Conservation (phyloP, 2,113 vertebrate species). For the Psephotus haematonotus region DNA sequence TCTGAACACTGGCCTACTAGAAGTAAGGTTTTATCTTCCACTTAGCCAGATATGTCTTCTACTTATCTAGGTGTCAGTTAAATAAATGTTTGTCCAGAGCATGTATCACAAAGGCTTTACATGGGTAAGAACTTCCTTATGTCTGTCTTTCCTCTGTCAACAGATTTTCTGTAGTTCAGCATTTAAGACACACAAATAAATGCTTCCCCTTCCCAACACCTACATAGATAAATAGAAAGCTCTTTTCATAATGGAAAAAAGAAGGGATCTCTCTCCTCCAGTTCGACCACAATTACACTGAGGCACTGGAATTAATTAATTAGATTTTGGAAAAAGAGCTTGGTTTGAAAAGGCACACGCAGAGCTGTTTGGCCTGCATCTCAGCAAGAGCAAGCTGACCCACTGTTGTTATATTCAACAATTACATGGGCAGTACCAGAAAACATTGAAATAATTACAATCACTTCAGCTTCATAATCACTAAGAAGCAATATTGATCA, state of each 20-base stretch:
- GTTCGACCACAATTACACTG: not conserved
- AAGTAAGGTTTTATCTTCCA: not conserved
- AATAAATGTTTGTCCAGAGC: not conserved
- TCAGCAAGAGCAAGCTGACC: not conserved
- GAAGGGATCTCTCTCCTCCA: not conserved
- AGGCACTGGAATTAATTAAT: not conserved
- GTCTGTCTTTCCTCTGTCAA: not conserved
- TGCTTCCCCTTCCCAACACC: not conserved
- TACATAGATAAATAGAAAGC: not conserved
- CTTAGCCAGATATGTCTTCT: not conserved
- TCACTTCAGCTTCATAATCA: not conserved
- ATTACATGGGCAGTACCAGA: not conserved
- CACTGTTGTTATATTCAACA: not conserved
- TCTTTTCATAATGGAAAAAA: not conserved
- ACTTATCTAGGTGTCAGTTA: not conserved
- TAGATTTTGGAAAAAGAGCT: not conserved
- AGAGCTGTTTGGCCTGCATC: not conserved
- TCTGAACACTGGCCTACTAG: not conserved
- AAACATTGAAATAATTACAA: not conserved
- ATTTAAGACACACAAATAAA: not conserved
- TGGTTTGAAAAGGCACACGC: not conserved
- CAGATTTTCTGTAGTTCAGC: not conserved
- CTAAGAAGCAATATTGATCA: not conserved
- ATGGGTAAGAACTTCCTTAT: not conserved
- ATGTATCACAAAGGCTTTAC: not conserved